Evolutionary conservation across 2,113 vertebrate genomes (phyloP).

Genomic region (Onychostoma macrolepis): DNA sequence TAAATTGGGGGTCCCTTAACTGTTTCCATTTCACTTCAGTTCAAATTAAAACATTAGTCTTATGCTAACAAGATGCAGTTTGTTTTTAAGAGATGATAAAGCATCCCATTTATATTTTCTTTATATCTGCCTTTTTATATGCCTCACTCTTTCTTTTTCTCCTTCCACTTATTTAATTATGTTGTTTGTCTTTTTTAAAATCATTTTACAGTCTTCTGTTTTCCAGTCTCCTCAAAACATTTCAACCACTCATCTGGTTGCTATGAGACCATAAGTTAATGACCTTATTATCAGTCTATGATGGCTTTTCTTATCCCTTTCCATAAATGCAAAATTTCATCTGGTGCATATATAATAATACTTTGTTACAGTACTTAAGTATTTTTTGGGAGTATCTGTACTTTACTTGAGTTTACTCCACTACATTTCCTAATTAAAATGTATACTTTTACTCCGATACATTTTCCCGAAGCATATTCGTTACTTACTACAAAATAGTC

Average conservation of each 20-base stretch:
- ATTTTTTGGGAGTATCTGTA: too few relatives aligned
- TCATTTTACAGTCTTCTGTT: slow-evolving; percentile 7
- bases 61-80: neutral
- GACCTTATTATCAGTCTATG: neutral
- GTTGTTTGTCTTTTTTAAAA: neutral
- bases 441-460: too few relatives aligned
- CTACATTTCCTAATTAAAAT: too few relatives aligned
- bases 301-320: slow-evolving; percentile 8
- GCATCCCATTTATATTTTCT: neutral
- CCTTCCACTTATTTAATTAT: neutral
- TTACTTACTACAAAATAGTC: too few relatives aligned
- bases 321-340: neutral
- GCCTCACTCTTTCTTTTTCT: neutral
- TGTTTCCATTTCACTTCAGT: neutral
- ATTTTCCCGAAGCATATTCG: too few relatives aligned
- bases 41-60: neutral
- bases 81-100: neutral
- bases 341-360: neutral
- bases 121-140: neutral
- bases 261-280: slow-evolving; percentile 20
- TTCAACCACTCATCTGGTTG: slow-evolving; percentile 11
- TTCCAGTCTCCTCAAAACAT: neutral
- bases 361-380: too few relatives aligned
- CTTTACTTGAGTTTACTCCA: too few relatives aligned
- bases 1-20: neutral